Evolutionary conservation across 2,888 invertebrate genomes (phyloP), one percentile per base, ranked within the genome.

Genomic region (Agrochola macilenta): DNA sequence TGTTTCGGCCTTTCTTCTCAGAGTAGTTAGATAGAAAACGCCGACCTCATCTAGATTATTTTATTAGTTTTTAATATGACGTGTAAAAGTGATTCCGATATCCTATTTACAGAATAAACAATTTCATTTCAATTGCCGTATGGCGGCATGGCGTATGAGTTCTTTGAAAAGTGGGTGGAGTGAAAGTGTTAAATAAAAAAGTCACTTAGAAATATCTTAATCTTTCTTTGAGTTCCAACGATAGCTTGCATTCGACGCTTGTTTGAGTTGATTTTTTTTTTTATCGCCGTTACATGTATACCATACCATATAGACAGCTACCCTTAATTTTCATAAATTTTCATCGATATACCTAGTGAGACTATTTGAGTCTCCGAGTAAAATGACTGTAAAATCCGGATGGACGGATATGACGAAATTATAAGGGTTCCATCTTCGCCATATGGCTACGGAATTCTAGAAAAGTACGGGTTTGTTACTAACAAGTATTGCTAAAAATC

Each of bases 381-480:
- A 17, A 69, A 35, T 35, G 5, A 1, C 23, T 35, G 17, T n/a
- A 9, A 39, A n/a, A 17, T 26, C 26, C 7, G 26, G 26, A 69
- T 35, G 17, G 30, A 14, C 23, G 23, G 23, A 68, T 5, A 49
- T 30, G 30, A 35, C 4, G 7, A 35, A 52, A n/a, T 68, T 52
- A 54, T 7, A 11, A 54, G 35, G 9, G 14, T 52, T 52, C 9
- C 17, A 11, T 54, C 17, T 35, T n/a, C 35, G 7, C 11, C 5
- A n/a, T 35, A n/a, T 35, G 35, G 35, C n/a, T 35, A 69, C 35
- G 11, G 17, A n/a, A 54, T 9, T 52, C 35, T 49, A 54, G 46
- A 39, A 58, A 61, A 61, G 14, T 57, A 79, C n/a, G 7, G 26
- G 79, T 66, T 69, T 58, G 1, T 70, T 39, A 49, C 43, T 52